Conservation (phyloP, 1,140 invertebrate species). For the Atta texana region DNA sequence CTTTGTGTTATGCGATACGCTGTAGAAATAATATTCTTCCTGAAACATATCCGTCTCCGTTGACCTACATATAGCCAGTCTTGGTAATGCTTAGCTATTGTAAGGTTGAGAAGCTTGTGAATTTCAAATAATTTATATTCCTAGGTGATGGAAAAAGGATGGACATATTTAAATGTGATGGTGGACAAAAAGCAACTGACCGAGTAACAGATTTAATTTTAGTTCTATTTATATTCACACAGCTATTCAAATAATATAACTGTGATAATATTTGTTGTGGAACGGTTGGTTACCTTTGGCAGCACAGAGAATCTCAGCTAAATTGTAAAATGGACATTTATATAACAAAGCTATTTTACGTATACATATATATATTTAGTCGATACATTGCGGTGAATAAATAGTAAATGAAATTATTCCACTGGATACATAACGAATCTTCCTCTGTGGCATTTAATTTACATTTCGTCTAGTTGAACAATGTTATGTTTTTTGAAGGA, state of each 20-base stretch:
- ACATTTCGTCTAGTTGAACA: neutral
- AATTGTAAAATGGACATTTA: neutral
- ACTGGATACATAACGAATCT: neutral
- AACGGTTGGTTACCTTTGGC: neutral
- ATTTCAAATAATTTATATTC: neutral
- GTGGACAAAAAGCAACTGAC: neutral
- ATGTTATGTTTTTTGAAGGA: neutral
- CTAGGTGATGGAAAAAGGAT: too few relatives aligned
- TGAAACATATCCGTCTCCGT: neutral
- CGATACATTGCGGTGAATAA: slow-evolving; percentile 35
- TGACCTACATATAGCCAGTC: slow-evolving; percentile 1
- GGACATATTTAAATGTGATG: neutral
- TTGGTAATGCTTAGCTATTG: neutral
- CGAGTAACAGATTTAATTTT: neutral
- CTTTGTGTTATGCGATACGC: slow-evolving; percentile 33
- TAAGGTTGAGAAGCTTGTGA: neutral
- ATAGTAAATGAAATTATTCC: slow-evolving; percentile 44
- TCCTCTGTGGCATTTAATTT: slow-evolving; percentile 28
- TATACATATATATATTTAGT: neutral
- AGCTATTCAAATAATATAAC: neutral
- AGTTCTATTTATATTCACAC: neutral
- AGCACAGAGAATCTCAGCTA: neutral
- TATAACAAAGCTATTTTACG: neutral
- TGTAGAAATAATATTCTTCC: slow-evolving; percentile 15
- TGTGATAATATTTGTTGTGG: neutral